Percentiles rank a stretch among this genome's conserved stretches.
These are phyloP conservation scores for Drosophila varians DNA, from an alignment of 1,140 invertebrate genomes.

Conservation along the genomic window DNA sequence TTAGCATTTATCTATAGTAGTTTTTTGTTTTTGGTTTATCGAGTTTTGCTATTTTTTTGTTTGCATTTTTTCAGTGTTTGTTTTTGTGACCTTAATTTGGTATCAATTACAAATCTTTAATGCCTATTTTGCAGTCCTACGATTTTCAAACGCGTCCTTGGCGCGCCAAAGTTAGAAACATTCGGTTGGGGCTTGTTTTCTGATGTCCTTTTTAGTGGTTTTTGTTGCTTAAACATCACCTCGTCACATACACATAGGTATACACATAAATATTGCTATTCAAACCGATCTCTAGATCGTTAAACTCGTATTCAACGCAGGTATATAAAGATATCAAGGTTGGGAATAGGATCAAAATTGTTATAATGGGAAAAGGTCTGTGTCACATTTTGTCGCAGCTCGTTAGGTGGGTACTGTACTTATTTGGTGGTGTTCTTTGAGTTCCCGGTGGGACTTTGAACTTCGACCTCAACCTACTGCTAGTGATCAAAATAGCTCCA, in stretches of 20 bases:
- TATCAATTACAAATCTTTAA: constrained; percentile 55
- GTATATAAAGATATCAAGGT: constrained; percentile 8
- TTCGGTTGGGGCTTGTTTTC: constrained; percentile 27
- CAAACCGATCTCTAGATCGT: constrained; percentile 45
- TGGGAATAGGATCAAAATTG: not conserved
- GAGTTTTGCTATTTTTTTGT: constrained; percentile 44
- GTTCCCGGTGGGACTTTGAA: constrained; percentile 11
- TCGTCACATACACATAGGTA: constrained; percentile 10
- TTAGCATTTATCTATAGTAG: not conserved
- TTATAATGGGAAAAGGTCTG: constrained; percentile 15
- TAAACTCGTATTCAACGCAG: constrained; percentile 26
- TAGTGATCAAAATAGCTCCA: not conserved
- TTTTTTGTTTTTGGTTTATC: constrained; percentile 15
- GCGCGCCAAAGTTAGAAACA: constrained; percentile 43
- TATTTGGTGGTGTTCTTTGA: constrained; percentile 14
- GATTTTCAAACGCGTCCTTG: constrained; percentile 31
- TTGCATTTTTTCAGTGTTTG: constrained; percentile 28
- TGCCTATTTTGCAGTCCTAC: constrained; percentile 63
- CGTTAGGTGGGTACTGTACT: constrained; percentile 44
- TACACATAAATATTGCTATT: constrained; percentile 52
- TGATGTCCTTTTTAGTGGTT: not conserved
- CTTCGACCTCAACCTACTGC: constrained; percentile 1
- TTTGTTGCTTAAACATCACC: constrained; percentile 9
- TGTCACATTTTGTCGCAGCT: constrained; percentile 22
- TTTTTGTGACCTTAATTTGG: constrained; percentile 34